Conservation (phyloP, 2,113 vertebrate genomes). For the Camelus dromedarius region DNA sequence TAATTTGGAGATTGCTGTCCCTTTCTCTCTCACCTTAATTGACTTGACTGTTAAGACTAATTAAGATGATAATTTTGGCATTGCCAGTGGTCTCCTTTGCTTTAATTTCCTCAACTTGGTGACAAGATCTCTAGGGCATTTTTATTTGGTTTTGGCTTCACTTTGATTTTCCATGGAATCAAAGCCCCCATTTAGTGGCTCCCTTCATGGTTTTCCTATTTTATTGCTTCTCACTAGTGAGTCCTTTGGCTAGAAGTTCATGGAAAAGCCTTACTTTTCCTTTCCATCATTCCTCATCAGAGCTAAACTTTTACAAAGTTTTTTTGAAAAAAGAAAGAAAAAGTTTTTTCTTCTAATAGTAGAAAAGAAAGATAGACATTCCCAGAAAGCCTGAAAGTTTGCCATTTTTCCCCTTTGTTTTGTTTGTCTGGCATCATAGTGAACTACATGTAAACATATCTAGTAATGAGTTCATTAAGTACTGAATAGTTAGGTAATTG, state of each 20-base stretch:
- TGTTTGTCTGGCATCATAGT: background rate
- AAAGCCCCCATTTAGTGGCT: background rate
- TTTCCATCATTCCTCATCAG: background rate
- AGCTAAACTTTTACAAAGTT: conserved; percentile 7
- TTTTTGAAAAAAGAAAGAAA: background rate
- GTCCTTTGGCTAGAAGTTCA: conserved; percentile 33
- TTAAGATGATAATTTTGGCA: conserved; percentile 31
- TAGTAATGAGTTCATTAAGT: background rate
- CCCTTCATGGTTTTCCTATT: background rate
- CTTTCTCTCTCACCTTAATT: conserved; percentile 35
- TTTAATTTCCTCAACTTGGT: conserved; percentile 44
- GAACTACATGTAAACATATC: background rate
- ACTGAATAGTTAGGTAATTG: background rate
- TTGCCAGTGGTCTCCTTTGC: background rate
- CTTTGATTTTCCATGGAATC: background rate
- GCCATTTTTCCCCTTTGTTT: background rate
- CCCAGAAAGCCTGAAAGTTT: background rate
- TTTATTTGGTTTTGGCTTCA: background rate
- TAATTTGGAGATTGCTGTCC: background rate
- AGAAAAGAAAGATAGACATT: conserved; percentile 23
- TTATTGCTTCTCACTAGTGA: conserved; percentile 17
- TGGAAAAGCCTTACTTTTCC: conserved; percentile 7
- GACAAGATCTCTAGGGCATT: background rate
- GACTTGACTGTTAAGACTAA: conserved; percentile 29
- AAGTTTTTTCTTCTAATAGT: conserved; percentile 8